These are phyloP conservation scores for Toxotes jaculatrix DNA, from an alignment of 2,113 vertebrate genomes.

Conservation along the genomic window DNA sequence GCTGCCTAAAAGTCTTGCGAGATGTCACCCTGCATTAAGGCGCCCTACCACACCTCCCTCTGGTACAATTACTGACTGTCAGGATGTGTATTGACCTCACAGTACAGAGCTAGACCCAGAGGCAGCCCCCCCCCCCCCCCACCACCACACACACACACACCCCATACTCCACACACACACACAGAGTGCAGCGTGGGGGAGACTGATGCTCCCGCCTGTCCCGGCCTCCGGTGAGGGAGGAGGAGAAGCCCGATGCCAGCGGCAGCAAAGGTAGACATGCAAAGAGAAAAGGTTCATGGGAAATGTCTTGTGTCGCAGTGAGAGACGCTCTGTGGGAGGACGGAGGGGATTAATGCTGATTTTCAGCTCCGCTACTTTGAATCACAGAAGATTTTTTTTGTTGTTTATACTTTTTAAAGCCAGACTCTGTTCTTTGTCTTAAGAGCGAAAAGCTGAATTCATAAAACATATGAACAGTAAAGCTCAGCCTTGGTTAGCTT, in stretches of 20 bases:
- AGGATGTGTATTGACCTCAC: conserved; percentile 67
- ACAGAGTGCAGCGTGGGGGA: conserved; percentile 6
- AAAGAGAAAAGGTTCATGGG: conserved; percentile 34
- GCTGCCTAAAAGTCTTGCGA: conserved; percentile 59
- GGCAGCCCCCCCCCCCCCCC: neutral
- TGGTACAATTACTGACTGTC: conserved; percentile 76
- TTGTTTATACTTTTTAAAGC: neutral
- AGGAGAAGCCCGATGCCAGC: conserved; percentile 18
- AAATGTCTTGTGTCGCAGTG: conserved; percentile 53
- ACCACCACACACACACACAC: conserved; percentile 21
- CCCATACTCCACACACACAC: neutral
- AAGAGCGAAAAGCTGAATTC: neutral
- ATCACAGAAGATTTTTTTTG: neutral
- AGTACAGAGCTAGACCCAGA: conserved; percentile 44
- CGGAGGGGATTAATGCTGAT: conserved; percentile 22
- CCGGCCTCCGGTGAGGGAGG: conserved; percentile 10
- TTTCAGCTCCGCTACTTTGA: conserved; percentile 26
- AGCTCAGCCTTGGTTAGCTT: neutral
- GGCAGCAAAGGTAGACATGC: conserved; percentile 53
- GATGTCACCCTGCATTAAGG: conserved; percentile 73
- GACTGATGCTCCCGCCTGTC: conserved; percentile 3
- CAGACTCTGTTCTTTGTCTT: neutral
- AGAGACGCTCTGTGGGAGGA: conserved; percentile 16
- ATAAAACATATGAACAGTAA: neutral
- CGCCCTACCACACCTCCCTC: conserved; percentile 66